These are phyloP conservation scores for Ramphastos sulfuratus DNA, from an alignment of 2,113 vertebrate species.

Conservation along the genomic window DNA sequence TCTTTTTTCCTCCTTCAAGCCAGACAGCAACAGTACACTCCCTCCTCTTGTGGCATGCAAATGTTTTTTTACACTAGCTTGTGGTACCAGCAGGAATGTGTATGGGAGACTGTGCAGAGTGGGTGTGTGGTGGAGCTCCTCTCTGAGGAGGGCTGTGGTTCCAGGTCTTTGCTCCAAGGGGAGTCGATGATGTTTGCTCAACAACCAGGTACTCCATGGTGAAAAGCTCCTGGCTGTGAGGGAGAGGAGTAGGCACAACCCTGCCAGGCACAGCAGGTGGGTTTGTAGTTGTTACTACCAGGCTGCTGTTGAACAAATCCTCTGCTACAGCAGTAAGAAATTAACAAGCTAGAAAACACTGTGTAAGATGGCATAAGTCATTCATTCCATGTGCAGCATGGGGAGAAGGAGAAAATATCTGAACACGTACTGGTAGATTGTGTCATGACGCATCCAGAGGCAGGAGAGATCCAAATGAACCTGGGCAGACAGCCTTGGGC, in stretches of 20 bases:
- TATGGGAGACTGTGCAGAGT: rapidly evolving
- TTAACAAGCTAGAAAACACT: neutral
- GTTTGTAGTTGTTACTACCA: neutral
- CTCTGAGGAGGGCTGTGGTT: rapidly evolving
- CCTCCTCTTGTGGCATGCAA: rapidly evolving
- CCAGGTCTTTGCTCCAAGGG: neutral
- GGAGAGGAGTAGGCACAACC: neutral
- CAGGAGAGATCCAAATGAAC: neutral
- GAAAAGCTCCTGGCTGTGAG: neutral
- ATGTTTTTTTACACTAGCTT: rapidly evolving
- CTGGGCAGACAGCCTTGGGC: slow-evolving; percentile 5
- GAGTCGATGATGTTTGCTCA: neutral
- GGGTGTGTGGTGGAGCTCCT: rapidly evolving
- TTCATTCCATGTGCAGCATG: neutral
- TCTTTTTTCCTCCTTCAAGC: neutral
- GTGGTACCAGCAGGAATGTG: neutral
- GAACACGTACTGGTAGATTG: neutral
- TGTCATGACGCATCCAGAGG: neutral
- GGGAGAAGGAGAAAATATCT: neutral
- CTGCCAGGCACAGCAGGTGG: rapidly evolving
- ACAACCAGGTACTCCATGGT: rapidly evolving
- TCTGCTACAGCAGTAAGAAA: neutral
- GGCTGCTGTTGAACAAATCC: neutral
- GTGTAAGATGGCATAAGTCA: neutral
- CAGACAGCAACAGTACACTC: neutral